Evolutionary conservation across 2,888 invertebrate species (phyloP), one percentile per base, ranked within the genome.

Genomic region (Ichneumon xanthorius): DNA sequence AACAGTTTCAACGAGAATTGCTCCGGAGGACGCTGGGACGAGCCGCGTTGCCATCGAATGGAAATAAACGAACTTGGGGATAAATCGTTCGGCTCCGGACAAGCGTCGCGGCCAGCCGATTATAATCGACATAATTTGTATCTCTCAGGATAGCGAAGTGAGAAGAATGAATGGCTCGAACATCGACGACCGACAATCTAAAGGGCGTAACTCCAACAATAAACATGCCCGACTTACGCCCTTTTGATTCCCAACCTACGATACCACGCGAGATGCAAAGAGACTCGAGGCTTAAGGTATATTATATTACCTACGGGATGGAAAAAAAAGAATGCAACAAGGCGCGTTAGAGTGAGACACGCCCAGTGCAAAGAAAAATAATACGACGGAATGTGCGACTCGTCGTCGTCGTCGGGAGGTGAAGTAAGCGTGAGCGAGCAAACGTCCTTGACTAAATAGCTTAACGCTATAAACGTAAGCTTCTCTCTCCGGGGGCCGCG

Each of bases 311-410:
- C 77, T 72, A 77, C 77, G 58, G 68, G 73, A 84, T 81, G 33
- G 3, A 33, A 58, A 58, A 68, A 26, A 22, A 45, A 26, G 48
- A 70, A 26, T 16, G 14, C 48, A 30, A 30, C n/a, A 75, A 63
- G 63, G 30, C 63, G 33, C 45, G 63, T 70, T 26, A 61, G 67
- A 71, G 70, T 63, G 40, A 65, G 87, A 87, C 85, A 87, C 86
- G 86, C 86, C 87, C 68, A 26, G 58, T 4, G 75, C 67, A 61
- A 79, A 80, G 77, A 80, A 82, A 86, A 84, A 82, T 78, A 73
- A 85, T 76, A 86, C 81, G 83, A 87, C 80, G 85, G 87, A 87
- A 87, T 87, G 87, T 67, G 70, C 84, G 73, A 78, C 80, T 65
- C 26, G 76, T 76, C 75, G 73, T 73, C 77, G 50, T 71, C 77